A percentile compares a stretch with the other conserved stretches of the same genome.
phyloP scores from a whole-genome alignment of 2,113 vertebrate genomes.

The Leiothrix lutea region DNA sequence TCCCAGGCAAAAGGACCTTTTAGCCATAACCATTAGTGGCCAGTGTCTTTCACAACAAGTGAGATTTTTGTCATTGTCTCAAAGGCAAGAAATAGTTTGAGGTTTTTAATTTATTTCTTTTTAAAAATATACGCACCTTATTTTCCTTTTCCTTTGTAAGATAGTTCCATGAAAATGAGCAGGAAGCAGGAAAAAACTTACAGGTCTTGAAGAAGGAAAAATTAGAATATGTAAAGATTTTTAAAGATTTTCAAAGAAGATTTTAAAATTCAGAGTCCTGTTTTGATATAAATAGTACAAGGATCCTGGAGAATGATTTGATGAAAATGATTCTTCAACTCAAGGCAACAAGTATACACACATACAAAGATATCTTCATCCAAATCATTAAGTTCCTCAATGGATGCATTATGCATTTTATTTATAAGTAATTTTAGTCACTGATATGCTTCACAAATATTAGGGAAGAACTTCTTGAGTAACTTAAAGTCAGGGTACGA shows the following conservation, averaged over 20 bases:
- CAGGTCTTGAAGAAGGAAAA: neutral
- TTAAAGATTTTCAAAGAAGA: neutral
- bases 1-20: neutral
- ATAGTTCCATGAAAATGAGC: neutral
- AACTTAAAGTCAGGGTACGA: neutral
- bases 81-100: neutral
- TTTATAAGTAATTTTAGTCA: neutral
- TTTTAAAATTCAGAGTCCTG: neutral
- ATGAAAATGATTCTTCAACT: neutral
- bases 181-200: neutral
- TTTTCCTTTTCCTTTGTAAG: neutral
- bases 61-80: neutral
- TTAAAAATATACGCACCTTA: neutral
- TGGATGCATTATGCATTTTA: neutral
- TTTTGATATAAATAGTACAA: neutral
- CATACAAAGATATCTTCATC: neutral
- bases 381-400: neutral
- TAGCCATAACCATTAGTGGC: neutral
- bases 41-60: neutral
- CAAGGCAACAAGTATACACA: neutral
- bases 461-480: neutral
- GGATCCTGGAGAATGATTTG: neutral
- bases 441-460: neutral
- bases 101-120: neutral
- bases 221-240: neutral